Base-by-base conservation (phyloP, 1,140 invertebrate species). In the Bombus balteatus region DNA sequence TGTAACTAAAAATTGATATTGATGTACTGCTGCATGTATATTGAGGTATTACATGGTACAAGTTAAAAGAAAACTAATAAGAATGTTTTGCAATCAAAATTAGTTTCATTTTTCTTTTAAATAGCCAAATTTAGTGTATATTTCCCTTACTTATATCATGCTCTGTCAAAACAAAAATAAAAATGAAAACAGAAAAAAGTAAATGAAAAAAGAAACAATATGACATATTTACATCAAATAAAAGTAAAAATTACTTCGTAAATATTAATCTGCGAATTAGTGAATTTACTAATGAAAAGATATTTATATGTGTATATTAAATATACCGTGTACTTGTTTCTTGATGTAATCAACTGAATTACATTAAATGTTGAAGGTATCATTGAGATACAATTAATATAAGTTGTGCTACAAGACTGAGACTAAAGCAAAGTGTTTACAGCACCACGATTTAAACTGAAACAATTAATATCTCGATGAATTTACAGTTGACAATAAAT, bases 361-460 rank as follows among this genome's bases (percentile, higher is more conserved):
- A 86, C 65, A 86, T 43, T 79, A 77, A 68, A 65, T 77, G 75
- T 74, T 47, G 62, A 86, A 76, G n/a, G 59, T 86, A 62, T 86
- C 75, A 76, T 68, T 34, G n/a, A 74, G 66, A 87, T 87, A 87
- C 43, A 83, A 83, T 77, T 70, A 79, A 79, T 70, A 71, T 85
- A 74, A 78, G 47, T 85, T 75, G 78, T 81, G 75, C 77, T 86
- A 85, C 47, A 74, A 81, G 86, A 85, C 71, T 87, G 66, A 78
- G 78, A 47, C 77, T 81, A 90, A 83, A 89, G 84, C 87, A 89
- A 89, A 90, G 77, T 83, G 87, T 87, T 88, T 89, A 90, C 85
- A 91, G 90, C 90, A 91, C 89, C 90, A 89, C 88, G 68, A 78
- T 86, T 86, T 79, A 78, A 91, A 89, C 71, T 83, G 57, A 84